These are phyloP conservation scores for Montipora foliosa DNA, from an alignment of 64 coral and sea anemone species.

Conservation along the genomic window DNA sequence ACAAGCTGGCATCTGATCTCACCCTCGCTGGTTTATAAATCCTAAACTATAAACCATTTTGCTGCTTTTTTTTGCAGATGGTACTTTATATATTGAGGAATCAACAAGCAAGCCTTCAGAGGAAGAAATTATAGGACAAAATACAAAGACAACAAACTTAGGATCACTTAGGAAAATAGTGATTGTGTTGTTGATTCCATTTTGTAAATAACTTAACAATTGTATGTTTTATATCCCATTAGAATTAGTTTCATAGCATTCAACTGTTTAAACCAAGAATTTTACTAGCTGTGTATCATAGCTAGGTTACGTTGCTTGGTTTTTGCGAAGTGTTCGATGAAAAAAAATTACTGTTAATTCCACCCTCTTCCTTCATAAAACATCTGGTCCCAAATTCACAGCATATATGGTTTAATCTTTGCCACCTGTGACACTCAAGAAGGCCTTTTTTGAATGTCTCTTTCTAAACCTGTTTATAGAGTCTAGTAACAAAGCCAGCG, in stretches of 20 bases:
- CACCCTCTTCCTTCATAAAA: neutral
- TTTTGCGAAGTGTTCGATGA: slow-evolving; percentile 12
- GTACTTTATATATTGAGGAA: slow-evolving; percentile 8
- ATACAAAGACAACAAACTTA: slow-evolving; percentile 13
- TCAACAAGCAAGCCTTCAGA: slow-evolving; percentile 11
- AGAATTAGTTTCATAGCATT: slow-evolving; percentile 39
- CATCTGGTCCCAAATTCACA: neutral
- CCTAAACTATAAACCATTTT: no score
- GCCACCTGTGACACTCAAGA: no score
- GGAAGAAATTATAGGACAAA: neutral
- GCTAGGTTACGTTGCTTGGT: slow-evolving; percentile 17
- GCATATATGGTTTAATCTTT: no score
- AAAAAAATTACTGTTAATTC: no score
- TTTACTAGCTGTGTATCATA: slow-evolving; percentile 46
- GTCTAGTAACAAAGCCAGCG: no score
- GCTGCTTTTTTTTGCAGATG: neutral
- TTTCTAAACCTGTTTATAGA: no score
- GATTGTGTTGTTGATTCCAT: slow-evolving; percentile 22
- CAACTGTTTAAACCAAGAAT: neutral
- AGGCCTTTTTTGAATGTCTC: no score
- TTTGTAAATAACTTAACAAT: slow-evolving; percentile 40
- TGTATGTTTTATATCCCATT: slow-evolving; percentile 45
- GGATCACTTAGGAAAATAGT: neutral
- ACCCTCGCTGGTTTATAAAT: neutral
- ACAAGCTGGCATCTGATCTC: neutral